Base-by-base conservation (phyloP, 1,140 invertebrate species). In the Trypoxylus dichotomus region DNA sequence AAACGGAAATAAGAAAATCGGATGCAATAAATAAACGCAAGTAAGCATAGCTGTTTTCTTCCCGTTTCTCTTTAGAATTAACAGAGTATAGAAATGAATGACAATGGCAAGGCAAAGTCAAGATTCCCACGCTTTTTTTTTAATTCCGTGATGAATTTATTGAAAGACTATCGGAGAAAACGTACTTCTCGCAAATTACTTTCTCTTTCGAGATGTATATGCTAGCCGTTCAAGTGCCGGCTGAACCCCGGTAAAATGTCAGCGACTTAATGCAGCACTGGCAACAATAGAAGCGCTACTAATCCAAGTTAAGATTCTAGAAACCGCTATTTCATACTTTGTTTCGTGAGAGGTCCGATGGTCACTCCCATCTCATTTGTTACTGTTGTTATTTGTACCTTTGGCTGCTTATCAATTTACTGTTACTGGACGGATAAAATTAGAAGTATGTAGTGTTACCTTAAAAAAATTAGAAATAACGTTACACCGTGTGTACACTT, bases 41-140 rank as follows among this genome's bases (percentile, higher is more conserved):
- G 8, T 3, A 21, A 3, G 21, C 5, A 0, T 21, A 58, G 47
- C n/a, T n/a, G n/a, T 63, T 47, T 47, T 47, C n/a, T 47, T 47
- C 43, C n/a, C 5, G 60, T 63, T 63, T 63, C 19, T 11, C 60
- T 63, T 19, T 24, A 7, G 0, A 5, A 19, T 10, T 25, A 63
- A 63, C 24, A 63, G 24, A 47, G 11, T 13, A n/a, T 2, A 19
- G 11, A 8, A 19, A 63, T 11, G 19, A 19, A 63, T 24, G 60
- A 24, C 60, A 63, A 63, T 63, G 19, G 60, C 19, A 19, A 63
- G 21, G 60, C 24, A 63, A 63, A 24, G 5, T 24, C 1, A 47
- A 63, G 60, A 63, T 63, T 63, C 60, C 60, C 60, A 63, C 60
- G 60, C 21, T 27, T 63, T 63, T 63, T 58, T 63, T 19, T 63